phyloP scores from a whole-genome alignment of 2,113 vertebrate species.

The Serranochromis macrocephalus region DNA sequence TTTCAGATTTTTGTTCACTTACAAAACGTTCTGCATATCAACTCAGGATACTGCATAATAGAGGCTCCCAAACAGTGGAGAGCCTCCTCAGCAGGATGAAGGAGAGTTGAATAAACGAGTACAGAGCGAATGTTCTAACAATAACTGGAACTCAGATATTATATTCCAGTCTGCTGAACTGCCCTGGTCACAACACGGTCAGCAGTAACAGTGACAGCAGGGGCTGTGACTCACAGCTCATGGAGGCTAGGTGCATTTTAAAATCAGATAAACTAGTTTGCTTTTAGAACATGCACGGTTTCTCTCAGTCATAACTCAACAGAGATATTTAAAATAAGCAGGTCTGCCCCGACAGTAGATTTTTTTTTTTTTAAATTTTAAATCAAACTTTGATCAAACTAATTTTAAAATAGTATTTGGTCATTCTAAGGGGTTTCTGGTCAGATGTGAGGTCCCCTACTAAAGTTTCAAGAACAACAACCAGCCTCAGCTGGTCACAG shows the following conservation, averaged over 20 bases:
- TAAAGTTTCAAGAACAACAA: background rate
- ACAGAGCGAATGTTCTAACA: background rate
- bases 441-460: background rate
- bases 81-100: background rate
- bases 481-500: background rate
- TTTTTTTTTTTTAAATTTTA: fast-evolving
- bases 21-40: background rate
- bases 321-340: background rate
- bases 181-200: background rate
- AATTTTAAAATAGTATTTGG: background rate
- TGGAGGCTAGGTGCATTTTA: background rate
- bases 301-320: background rate
- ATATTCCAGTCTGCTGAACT: background rate
- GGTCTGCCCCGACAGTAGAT: background rate
- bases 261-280: background rate
- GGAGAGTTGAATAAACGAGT: background rate
- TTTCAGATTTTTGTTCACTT: background rate
- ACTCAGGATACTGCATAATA: background rate
- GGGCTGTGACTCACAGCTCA: background rate
- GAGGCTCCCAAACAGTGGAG: background rate
- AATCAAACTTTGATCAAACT: background rate
- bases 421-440: background rate
- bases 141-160: background rate
- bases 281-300: background rate
- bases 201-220: background rate